Base-by-base conservation (phyloP, 1,140 invertebrate species). In the Limonius californicus region DNA sequence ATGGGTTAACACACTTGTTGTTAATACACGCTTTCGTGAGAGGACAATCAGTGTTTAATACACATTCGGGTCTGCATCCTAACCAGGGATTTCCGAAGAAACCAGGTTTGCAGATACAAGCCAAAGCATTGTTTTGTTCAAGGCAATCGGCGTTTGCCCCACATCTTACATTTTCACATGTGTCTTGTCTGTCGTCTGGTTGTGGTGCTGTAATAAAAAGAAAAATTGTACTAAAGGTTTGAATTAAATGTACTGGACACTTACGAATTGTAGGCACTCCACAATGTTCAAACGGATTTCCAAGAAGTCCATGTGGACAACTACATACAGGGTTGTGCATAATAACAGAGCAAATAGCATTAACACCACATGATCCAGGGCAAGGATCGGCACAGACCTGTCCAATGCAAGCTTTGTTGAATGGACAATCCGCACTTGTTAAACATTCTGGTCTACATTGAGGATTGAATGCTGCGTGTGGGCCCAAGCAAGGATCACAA, bases 241-340 rank as follows among this genome's bases (percentile, higher is more conserved):
- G 73, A 63, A 64, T n/a, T n/a, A n/a, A 43, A 43, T n/a, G 2
- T 50, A 21, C 4, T 16, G 3, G 16, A 39, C 2, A 70, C 73
- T 76, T 75, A 81, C 80, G 74, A 67, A 70, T 15, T 39, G 20
- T 68, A 54, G 83, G 82, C 18, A 79, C 74, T 42, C 83, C 79
- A 68, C 90, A 92, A 69, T 89, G 85, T 71, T 89, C 87, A 72
- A 89, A 91, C 3, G 92, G 90, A 81, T 94, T 92, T 66, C 92
- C 92, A 68, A 84, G 79, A 35, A 89, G 83, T 55, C 87, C 88
- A 21, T 78, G 70, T 53, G 83, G 84, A 74, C 91, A 93, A 18
- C 81, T 82, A 73, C 91, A 94, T 16, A 91, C 83, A 11, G 91
- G 89, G 61, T 85, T 83, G 69, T 93, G 91, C 57, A 86, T 81